A percentile compares a stretch with the other conserved stretches of the same genome.
Evolutionary conservation across 2,797 vertebrate genomes (phyloP).

Genomic region (Semaprochilodus insignis): DNA sequence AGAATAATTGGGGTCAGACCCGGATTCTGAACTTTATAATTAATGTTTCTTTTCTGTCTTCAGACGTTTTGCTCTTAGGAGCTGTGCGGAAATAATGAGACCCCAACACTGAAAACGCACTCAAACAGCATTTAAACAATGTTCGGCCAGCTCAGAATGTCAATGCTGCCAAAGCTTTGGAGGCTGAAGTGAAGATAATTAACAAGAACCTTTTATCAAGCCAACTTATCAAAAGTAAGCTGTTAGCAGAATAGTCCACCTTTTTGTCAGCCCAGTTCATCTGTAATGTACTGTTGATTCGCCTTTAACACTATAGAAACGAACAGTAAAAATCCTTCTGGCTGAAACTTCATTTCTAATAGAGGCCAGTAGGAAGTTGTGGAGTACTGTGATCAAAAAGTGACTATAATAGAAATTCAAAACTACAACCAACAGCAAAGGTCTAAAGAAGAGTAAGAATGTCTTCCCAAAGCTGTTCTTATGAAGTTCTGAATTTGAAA

Average conservation of each 20-base stretch:
- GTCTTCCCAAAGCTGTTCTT: no score
- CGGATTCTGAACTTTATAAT: slow-evolving; percentile 16
- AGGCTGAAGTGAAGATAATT: background rate
- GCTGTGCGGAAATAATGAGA: slow-evolving; percentile 2
- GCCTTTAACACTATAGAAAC: background rate
- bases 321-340: no score
- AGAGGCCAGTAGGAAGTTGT: no score
- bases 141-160: slow-evolving; percentile 1
- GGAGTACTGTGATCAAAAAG: no score
- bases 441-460: no score
- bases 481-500: no score
- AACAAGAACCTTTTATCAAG: background rate
- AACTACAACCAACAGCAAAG: no score
- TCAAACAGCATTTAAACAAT: slow-evolving; percentile 3
- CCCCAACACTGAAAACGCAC: background rate
- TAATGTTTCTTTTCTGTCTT: background rate
- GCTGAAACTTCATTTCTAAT: no score
- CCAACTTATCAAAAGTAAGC: background rate
- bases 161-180: background rate
- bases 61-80: background rate
- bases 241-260: background rate
- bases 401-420: no score
- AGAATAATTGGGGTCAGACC: background rate
- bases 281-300: background rate
- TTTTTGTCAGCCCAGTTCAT: background rate